Evolutionary conservation across 2,113 vertebrate genomes (phyloP).

Genomic region (Chionomys nivalis): DNA sequence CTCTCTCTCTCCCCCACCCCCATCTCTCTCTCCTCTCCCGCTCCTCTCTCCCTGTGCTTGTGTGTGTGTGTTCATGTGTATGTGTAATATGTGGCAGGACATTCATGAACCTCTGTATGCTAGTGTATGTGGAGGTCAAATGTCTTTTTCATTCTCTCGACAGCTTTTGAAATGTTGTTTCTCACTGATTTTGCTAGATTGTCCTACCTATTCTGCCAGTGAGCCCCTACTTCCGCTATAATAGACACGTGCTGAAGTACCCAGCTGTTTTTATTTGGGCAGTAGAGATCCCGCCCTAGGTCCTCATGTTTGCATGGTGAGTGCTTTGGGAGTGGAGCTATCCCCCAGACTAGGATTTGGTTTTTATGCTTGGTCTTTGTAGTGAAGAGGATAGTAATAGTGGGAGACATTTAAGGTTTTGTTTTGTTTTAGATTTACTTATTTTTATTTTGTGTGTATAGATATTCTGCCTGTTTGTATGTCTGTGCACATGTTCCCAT

Average conservation of each 20-base stretch:
- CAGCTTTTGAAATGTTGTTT: not conserved
- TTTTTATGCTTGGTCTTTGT: slow-evolving; percentile 28
- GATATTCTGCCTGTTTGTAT: not conserved
- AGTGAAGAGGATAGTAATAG: not conserved
- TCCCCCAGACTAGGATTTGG: not conserved
- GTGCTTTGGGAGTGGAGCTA: not conserved
- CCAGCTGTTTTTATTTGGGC: not conserved
- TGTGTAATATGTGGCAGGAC: not conserved
- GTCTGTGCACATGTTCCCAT: not conserved
- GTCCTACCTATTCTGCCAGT: not conserved
- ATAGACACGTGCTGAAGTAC: not conserved
- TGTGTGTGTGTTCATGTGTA: not conserved
- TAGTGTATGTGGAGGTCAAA: not conserved
- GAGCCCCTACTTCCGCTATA: no score
- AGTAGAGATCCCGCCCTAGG: no score
- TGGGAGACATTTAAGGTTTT: slow-evolving; percentile 23
- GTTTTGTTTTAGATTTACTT: not conserved
- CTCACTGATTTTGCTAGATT: no score
- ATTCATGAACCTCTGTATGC: not conserved
- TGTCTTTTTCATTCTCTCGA: no score
- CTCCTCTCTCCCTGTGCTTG: not conserved
- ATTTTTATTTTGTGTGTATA: not conserved
- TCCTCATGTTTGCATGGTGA: not conserved
- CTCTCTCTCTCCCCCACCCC: no score
- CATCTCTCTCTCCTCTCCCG: no score